Evolutionary conservation across 2,888 invertebrate genomes (phyloP).

Genomic region (Patella caerulea): DNA sequence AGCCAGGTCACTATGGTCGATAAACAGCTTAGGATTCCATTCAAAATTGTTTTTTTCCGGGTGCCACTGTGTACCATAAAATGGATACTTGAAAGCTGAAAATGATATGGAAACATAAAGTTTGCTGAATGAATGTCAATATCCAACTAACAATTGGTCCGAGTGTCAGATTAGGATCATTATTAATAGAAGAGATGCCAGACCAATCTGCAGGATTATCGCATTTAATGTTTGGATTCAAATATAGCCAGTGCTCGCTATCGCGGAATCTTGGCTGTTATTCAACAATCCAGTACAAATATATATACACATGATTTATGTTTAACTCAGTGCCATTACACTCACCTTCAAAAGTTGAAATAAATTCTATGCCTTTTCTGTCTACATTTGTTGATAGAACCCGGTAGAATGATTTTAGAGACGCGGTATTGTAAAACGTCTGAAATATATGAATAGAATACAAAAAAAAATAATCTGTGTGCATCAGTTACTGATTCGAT

Average conservation of each 20-base stretch:
- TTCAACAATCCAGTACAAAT: too few relatives aligned
- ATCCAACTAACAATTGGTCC: too few relatives aligned
- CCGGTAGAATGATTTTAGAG: constrained; percentile 78
- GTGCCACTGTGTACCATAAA: constrained; percentile 91
- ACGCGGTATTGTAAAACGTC: constrained; percentile 74
- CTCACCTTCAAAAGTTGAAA: constrained; percentile 81
- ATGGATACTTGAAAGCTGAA: constrained; percentile 76
- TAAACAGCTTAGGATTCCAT: constrained; percentile 74
- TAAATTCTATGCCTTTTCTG: constrained; percentile 78
- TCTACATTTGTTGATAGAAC: constrained; percentile 82
- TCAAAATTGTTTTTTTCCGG: constrained; percentile 90
- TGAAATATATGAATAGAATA: constrained; percentile 53
- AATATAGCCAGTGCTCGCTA: too few relatives aligned
- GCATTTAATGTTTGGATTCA: too few relatives aligned
- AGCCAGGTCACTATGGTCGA: constrained; percentile 80
- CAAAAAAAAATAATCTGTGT: too few relatives aligned
- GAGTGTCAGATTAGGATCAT: too few relatives aligned
- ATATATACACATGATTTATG: too few relatives aligned
- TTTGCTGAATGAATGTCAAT: too few relatives aligned
- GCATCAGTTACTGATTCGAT: too few relatives aligned
- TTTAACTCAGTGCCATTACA: not conserved
- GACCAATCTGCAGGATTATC: too few relatives aligned
- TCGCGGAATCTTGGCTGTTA: too few relatives aligned
- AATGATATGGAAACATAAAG: not conserved
- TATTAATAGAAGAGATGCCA: too few relatives aligned